Evolutionary conservation across 2,797 vertebrate genomes (phyloP).

Genomic region (Anas georgica): DNA sequence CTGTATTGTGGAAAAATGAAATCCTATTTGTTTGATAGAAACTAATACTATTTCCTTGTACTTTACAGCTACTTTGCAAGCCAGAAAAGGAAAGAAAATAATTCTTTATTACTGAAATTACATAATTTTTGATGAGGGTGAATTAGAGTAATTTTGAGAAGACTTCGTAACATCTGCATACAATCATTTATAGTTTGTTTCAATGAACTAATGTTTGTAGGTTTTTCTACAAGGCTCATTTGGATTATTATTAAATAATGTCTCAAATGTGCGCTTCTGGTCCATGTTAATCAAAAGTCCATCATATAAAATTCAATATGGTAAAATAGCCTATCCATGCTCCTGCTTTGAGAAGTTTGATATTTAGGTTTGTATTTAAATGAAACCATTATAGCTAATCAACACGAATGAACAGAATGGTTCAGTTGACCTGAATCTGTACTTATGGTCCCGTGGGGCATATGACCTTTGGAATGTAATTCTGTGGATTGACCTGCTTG

Average conservation of each 20-base stretch:
- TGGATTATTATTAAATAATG: neutral
- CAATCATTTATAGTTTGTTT: neutral
- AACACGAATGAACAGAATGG: neutral
- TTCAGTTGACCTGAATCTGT: neutral
- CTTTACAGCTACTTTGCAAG: neutral
- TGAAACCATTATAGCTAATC: neutral
- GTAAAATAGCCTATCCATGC: neutral
- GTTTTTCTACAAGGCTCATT: neutral
- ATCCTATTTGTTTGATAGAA: neutral
- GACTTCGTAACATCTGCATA: neutral
- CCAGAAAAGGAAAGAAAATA: neutral
- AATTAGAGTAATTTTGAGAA: neutral
- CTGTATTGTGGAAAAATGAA: neutral
- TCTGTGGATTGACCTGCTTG: neutral
- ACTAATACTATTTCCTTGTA: neutral
- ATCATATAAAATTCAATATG: neutral
- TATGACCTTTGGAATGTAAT: neutral
- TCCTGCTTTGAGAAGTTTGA: neutral
- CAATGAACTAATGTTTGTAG: neutral
- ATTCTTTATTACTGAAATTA: neutral
- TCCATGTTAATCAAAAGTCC: neutral
- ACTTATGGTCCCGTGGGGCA: neutral
- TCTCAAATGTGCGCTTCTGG: neutral
- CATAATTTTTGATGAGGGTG: accelerated
- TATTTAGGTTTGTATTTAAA: constrained; percentile 4